Percentiles rank a stretch among this genome's conserved stretches.
Evolutionary conservation across 2,113 vertebrate species (phyloP).

Genomic region (Scopus umbretta): DNA sequence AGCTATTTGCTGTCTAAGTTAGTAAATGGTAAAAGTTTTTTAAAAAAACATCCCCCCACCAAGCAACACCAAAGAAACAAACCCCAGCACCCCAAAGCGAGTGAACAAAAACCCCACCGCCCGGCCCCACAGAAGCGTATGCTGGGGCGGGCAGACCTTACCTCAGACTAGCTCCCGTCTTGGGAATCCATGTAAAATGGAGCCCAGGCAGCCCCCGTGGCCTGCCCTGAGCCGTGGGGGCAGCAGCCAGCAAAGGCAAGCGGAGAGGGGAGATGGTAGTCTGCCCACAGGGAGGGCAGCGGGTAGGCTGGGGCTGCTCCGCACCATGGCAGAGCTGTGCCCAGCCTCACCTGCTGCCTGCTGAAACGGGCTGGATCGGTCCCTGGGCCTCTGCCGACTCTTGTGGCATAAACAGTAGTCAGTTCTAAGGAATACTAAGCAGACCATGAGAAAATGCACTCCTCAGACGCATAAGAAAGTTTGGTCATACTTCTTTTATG

Average conservation of each 20-base stretch:
- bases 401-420: rapidly evolving
- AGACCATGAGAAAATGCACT: not conserved
- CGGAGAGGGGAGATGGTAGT: too few relatives aligned
- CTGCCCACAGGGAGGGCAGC: rapidly evolving
- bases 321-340: rapidly evolving
- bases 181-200: not conserved
- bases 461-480: not conserved
- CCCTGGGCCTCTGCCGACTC: not conserved
- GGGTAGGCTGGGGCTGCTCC: not conserved
- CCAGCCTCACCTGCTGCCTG: not conserved
- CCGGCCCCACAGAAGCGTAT: too few relatives aligned
- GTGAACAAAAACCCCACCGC: too few relatives aligned
- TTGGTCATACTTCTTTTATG: not conserved
- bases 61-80: not conserved
- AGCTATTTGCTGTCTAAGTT: not conserved
- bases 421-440: not conserved
- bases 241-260: not conserved
- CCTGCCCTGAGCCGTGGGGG: not conserved
- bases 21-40: too few relatives aligned
- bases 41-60: not conserved
- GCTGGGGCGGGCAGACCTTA: not conserved
- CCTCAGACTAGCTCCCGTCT: too few relatives aligned
- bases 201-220: not conserved
- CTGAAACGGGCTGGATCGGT: rapidly evolving
- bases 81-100: too few relatives aligned